These are phyloP conservation scores for Tetragnatha montana DNA, from an alignment of 2,888 invertebrate species.

Conservation along the genomic window DNA sequence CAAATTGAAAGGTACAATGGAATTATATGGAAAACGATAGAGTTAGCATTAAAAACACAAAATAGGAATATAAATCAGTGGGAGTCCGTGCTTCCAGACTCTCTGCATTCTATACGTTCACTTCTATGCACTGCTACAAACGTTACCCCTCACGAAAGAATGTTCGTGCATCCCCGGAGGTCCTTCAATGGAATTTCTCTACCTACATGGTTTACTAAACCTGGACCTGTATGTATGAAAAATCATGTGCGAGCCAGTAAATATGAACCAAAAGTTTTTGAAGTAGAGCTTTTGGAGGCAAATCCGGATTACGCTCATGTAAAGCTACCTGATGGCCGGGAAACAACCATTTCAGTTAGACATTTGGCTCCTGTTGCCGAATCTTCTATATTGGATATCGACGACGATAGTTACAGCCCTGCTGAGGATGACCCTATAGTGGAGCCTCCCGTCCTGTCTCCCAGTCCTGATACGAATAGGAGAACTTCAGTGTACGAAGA, in stretches of 20 bases:
- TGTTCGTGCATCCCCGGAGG: constrained; percentile 49
- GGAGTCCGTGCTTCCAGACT: constrained; percentile 64
- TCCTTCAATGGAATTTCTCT: constrained; percentile 55
- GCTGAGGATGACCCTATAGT: too few relatives aligned
- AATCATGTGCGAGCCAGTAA: constrained; percentile 5
- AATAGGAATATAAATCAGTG: background rate
- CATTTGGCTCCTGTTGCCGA: too few relatives aligned
- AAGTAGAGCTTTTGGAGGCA: constrained; percentile 42
- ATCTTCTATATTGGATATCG: too few relatives aligned
- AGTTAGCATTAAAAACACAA: constrained; percentile 2
- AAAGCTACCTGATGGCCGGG: constrained; percentile 17
- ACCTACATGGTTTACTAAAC: constrained; percentile 38
- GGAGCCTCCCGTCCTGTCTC: too few relatives aligned
- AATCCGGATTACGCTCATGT: constrained; percentile 32
- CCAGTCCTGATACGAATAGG: too few relatives aligned
- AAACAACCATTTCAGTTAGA: constrained; percentile 27
- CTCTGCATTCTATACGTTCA: constrained; percentile 70
- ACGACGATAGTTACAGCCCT: too few relatives aligned
- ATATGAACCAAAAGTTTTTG: constrained; percentile 28
- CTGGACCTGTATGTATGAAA: too few relatives aligned
- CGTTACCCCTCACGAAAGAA: constrained; percentile 59
- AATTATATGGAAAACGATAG: constrained; percentile 9
- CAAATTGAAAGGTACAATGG: constrained; percentile 33
- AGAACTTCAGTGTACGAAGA: too few relatives aligned
- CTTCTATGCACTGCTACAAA: too few relatives aligned